A percentile compares a stretch with the other conserved stretches of the same genome.
Evolutionary conservation across 2,888 invertebrate genomes (phyloP).

Genomic region (Nemotelus pantherinus): DNA sequence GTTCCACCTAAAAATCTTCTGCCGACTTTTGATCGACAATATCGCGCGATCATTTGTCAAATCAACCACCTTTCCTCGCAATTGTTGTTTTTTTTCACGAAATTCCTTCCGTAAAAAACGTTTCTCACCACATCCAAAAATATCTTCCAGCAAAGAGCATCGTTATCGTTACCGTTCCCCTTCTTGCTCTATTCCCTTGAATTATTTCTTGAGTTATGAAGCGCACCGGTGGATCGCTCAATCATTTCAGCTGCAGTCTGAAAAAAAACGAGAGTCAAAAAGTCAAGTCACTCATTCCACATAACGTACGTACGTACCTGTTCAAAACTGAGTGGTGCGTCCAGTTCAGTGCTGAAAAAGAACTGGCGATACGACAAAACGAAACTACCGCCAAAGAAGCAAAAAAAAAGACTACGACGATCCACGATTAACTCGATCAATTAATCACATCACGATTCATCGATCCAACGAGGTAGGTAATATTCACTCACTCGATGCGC

Average conservation of each 20-base stretch:
- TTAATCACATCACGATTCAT: conserved; percentile 38
- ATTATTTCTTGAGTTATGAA: background rate
- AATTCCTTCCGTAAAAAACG: background rate
- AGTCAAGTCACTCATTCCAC: conserved; percentile 11
- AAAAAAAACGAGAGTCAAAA: background rate
- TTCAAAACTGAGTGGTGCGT: background rate
- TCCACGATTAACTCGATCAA: conserved; percentile 27
- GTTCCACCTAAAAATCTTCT: no score
- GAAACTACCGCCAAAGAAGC: conserved; percentile 19
- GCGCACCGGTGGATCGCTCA: conserved; percentile 12
- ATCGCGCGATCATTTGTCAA: conserved; percentile 8
- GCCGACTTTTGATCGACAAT: background rate
- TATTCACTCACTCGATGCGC: background rate
- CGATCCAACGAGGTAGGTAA: conserved; percentile 18
- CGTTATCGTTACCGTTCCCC: background rate
- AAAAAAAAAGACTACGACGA: background rate
- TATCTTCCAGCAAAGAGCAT: background rate
- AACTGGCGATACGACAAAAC: conserved; percentile 7
- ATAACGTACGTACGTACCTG: background rate
- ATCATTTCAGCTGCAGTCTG: conserved; percentile 11
- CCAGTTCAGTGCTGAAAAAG: background rate
- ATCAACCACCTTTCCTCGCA: background rate
- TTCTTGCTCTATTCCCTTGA: background rate
- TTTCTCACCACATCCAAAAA: background rate
- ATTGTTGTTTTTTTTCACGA: background rate